A percentile compares a stretch with the other conserved stretches of the same genome.
These are phyloP conservation scores for Phymanthus crucifer DNA, from an alignment of 92 coral and sea anemone genomes.

Conservation along the genomic window DNA sequence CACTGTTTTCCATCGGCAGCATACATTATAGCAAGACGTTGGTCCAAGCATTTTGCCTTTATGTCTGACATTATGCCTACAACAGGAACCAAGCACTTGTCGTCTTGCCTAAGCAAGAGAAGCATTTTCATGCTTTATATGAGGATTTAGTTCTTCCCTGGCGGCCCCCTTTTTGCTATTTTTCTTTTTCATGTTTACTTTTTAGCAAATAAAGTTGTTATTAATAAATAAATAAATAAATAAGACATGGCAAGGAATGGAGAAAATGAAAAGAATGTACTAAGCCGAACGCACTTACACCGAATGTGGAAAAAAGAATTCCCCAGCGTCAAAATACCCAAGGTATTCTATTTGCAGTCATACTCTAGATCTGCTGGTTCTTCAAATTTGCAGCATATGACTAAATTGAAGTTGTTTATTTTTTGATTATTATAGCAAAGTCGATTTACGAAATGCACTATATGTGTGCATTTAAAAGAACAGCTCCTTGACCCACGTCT, in stretches of 20 bases:
- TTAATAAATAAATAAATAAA: too few relatives aligned
- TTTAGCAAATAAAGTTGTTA: too few relatives aligned
- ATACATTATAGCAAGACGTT: neutral
- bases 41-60: neutral
- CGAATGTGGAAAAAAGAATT: neutral
- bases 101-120: slow-evolving; percentile 40
- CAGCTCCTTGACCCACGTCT: slow-evolving; percentile 4
- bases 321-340: neutral
- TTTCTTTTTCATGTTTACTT: too few relatives aligned
- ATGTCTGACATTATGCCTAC: slow-evolving; percentile 46
- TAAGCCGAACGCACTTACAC: neutral
- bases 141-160: too few relatives aligned
- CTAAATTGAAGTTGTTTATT: too few relatives aligned
- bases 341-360: neutral
- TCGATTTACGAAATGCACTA: slow-evolving; percentile 31
- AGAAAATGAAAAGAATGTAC: neutral
- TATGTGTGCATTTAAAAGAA: slow-evolving; percentile 32
- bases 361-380: too few relatives aligned
- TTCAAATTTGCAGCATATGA: too few relatives aligned
- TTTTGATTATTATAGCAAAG: too few relatives aligned
- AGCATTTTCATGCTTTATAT: slow-evolving; percentile 19
- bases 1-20: neutral
- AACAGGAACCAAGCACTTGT: slow-evolving; percentile 18
- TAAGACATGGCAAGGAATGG: slow-evolving; percentile 14
- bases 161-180: too few relatives aligned